phyloP scores from a whole-genome alignment of 2,113 vertebrate genomes.

The Aegotheles bennettii region DNA sequence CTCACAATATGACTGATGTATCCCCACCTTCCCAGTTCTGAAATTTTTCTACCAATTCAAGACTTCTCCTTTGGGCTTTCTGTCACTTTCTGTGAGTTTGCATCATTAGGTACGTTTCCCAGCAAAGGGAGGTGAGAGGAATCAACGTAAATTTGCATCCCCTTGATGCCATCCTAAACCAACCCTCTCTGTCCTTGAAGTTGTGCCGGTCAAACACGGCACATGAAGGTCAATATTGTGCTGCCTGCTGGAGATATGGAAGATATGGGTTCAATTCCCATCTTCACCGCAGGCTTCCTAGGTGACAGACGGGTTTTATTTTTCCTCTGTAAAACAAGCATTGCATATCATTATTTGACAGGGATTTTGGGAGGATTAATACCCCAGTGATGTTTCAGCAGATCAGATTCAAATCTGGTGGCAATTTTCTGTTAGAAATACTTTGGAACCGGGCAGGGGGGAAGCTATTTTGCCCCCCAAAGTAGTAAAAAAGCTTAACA shows the following conservation, averaged over 20 bases:
- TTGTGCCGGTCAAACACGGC: neutral
- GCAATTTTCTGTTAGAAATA: neutral
- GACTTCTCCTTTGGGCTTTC: neutral
- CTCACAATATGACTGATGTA: neutral
- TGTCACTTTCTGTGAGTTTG: neutral
- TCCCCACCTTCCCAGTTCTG: neutral
- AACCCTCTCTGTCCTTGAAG: neutral
- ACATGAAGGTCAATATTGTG: accelerated
- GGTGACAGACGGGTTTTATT: neutral
- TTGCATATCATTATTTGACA: neutral
- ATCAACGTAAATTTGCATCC: neutral
- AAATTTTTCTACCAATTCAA: neutral
- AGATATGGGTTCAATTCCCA: neutral
- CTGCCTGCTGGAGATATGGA: neutral
- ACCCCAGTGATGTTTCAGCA: neutral
- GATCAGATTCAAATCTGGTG: neutral
- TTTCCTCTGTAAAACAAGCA: neutral
- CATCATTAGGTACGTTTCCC: neutral
- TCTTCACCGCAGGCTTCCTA: neutral
- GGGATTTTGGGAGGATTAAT: neutral
- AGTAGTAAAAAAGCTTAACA: neutral
- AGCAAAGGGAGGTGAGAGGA: neutral
- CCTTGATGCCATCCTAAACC: neutral
- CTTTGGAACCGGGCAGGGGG: neutral
- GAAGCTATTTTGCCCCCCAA: neutral